Evolutionary conservation across 2,797 vertebrate genomes (phyloP), one percentile per base, ranked within the genome.

Genomic region (Spinibarbus caldwelli): DNA sequence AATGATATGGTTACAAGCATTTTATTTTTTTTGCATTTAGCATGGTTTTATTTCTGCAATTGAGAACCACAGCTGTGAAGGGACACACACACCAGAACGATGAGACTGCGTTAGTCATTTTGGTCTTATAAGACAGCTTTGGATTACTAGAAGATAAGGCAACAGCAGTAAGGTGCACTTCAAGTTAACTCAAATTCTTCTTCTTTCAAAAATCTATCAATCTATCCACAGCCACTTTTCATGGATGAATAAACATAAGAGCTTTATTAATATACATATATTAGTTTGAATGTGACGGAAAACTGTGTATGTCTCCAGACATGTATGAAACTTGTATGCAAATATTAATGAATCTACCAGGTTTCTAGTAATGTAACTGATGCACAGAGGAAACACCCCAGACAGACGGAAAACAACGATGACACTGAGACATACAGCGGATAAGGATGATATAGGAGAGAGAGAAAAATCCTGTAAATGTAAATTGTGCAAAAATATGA

Each of bases 401-500:
- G 83, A 85, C 76, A 79, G 75, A 85, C 9, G 12, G 66, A 68
- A 85, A 85, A 85, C 49, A 78, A 59, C 10, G 15, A 78, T 85
- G 83, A 78, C 66, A 85, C 49, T 36, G 83, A 85, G 83, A 79
- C 76, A 54, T 59, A 59, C 52, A 79, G 52, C 85, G 85, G 70
- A 82, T 67, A 49, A 31, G 47, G 57, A 76, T 67, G 84, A 34
- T 86, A 81, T 29, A 76, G 79, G 57, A 85, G 12, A 38, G n/a
- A 85, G 34, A 81, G 45, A 41, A 43, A 73, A 77, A 47, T n/a
- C 26, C 68, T 49, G 71, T 47, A 81, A 75, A 84, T 59, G 75
- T 84, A 84, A 72, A 86, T 81, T 73, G 49, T 76, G 71, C 57
- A 81, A 80, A 76, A 81, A 73, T 76, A 86, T 41, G 47, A 86